These are phyloP conservation scores for Calcarius lapponicus DNA, from an alignment of 2,797 vertebrate genomes.

Conservation along the genomic window DNA sequence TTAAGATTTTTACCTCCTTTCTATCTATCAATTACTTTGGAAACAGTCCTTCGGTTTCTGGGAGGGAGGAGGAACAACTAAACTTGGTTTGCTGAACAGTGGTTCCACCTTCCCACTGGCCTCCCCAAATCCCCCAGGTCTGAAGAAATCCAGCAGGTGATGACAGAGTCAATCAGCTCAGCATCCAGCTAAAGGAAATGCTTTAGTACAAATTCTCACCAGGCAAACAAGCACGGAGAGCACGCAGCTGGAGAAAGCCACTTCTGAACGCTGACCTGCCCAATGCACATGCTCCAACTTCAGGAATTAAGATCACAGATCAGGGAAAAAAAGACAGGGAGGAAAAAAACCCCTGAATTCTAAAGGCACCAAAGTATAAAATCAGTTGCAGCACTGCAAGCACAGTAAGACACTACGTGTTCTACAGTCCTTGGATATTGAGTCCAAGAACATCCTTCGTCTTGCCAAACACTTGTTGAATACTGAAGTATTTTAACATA, in stretches of 20 bases:
- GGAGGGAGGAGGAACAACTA: neutral
- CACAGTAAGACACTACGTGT: conserved; percentile 8
- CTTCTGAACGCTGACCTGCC: neutral
- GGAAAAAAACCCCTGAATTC: neutral
- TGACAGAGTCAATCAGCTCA: conserved; percentile 36
- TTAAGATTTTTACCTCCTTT: neutral
- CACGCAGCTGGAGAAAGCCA: neutral
- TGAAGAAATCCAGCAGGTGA: neutral
- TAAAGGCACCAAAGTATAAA: conserved; percentile 1
- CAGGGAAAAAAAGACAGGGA: neutral
- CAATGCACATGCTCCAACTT: neutral
- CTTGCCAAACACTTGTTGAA: conserved; percentile 60
- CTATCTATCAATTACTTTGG: neutral
- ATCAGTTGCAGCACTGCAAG: neutral
- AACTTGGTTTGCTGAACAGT: neutral
- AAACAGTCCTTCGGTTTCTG: neutral
- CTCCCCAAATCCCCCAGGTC: neutral
- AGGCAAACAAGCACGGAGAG: neutral
- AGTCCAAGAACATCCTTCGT: conserved; percentile 45
- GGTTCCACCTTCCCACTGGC: neutral
- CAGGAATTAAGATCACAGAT: neutral
- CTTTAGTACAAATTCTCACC: neutral
- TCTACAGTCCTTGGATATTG: neutral
- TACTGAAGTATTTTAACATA: conserved; percentile 49
- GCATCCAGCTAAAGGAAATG: neutral